Conservation (phyloP, 2,888 invertebrate genomes). For the Autographa gamma region DNA sequence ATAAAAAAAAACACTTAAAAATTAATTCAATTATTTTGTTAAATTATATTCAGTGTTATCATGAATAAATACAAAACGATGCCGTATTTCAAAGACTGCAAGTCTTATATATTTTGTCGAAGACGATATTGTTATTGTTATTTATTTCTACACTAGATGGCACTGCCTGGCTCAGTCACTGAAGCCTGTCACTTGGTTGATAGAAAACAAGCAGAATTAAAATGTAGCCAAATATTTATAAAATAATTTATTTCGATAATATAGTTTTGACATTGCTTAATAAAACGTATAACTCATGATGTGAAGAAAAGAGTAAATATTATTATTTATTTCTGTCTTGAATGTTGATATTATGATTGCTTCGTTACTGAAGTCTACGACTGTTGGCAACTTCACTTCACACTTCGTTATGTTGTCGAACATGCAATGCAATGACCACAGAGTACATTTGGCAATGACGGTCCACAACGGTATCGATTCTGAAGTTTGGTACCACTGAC, state of each 20-base stretch:
- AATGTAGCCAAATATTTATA: neutral
- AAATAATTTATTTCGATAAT: neutral
- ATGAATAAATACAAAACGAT: too few species aligned
- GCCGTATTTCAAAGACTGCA: too few species aligned
- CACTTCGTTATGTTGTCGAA: conserved; percentile 68
- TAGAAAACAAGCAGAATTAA: neutral
- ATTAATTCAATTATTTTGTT: too few species aligned
- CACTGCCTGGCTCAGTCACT: conserved; percentile 14
- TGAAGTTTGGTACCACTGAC: conserved; percentile 75
- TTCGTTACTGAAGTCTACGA: neutral
- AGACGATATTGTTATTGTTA: too few species aligned
- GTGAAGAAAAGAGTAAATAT: neutral
- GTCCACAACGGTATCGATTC: conserved; percentile 67
- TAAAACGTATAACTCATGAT: neutral
- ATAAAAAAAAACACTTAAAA: too few species aligned
- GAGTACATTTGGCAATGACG: too few species aligned
- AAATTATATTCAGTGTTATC: too few species aligned
- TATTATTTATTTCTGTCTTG: neutral
- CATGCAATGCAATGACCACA: conserved; percentile 59
- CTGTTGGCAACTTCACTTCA: conserved; percentile 60
- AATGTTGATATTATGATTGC: neutral
- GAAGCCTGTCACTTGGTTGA: neutral
- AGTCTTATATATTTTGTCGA: too few species aligned
- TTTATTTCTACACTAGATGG: conserved; percentile 36
- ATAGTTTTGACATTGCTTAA: neutral